Base-by-base conservation (phyloP, 1,140 invertebrate species). In the Drosophila subpulchrella region DNA sequence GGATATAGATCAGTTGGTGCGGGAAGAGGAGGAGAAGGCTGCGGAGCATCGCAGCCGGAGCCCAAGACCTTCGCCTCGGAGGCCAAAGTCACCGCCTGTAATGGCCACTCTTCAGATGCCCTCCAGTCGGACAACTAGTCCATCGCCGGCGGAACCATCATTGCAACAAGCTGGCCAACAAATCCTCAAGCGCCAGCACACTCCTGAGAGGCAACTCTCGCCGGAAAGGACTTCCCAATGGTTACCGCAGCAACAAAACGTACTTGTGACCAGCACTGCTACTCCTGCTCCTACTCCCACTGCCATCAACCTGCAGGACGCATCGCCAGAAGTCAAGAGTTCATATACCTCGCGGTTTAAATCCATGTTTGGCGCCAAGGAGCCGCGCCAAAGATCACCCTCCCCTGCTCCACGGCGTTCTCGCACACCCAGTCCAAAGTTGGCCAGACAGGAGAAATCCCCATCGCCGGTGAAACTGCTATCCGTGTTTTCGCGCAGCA, bases 311-410 rank as follows among this genome's bases (percentile, higher is more conserved):
- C 15, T 86, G 13, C 68, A 75, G 24, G 67, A 81, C 20, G 74
- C 75, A n/a, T 68, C 80, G 1, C 62, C 72, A 0, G 91, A 91
- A 46, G 75, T 76, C 0, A 91, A 91, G 27, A 70, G 72, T 47
- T 68, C 90, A 11, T 92, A 92, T 24, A 58, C 88, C 12, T 81
- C 91, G 13, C 78, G 84, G 0, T 78, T 92, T 13, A 92, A 91
- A 67, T 83, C 81, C 0, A 90, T 92, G 74, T 91, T 92, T 44
- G 59, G 48, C 5, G 67, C 78, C 0, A 90, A 90, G 44, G 82
- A 81, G 32, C 8, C 55, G 2, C 56, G 65, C 4, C 67, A 78
- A 15, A 81, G 71, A 46, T 91, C 89, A 2, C 78, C 89, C 0
- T 73, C 88, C 0, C 79, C 89, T 0, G 56, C 80, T 0, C 61